phyloP scores from a whole-genome alignment of 2,888 invertebrate species.

The Platerodrilus igneus region DNA sequence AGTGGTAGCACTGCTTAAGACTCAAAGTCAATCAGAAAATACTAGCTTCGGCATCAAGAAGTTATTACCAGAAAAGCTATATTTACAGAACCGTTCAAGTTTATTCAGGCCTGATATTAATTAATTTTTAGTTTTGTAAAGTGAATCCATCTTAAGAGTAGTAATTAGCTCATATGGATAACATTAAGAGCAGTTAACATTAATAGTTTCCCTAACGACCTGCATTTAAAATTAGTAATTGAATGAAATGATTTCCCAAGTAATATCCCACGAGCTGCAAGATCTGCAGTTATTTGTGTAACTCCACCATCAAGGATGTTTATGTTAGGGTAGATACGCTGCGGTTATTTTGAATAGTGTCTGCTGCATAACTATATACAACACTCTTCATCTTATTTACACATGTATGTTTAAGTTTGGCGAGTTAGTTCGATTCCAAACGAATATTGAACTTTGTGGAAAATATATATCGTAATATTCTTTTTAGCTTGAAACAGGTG shows the following conservation, averaged over 20 bases:
- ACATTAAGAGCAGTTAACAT: slow-evolving; percentile 9
- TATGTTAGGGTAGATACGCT: slow-evolving; percentile 37
- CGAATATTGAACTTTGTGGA: too few species aligned
- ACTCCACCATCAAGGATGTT: slow-evolving; percentile 40
- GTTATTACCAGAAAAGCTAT: too few species aligned
- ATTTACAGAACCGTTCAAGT: too few species aligned
- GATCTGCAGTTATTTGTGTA: slow-evolving; percentile 39
- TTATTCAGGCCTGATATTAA: too few species aligned
- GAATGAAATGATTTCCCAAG: slow-evolving; percentile 37
- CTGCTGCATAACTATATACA: slow-evolving; percentile 25
- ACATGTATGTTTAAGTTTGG: too few species aligned
- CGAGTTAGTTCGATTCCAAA: too few species aligned
- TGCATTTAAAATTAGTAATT: slow-evolving; percentile 28
- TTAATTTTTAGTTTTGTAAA: slow-evolving; percentile 12
- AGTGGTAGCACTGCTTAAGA: too few species aligned
- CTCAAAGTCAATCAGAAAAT: too few species aligned
- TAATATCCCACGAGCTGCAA: slow-evolving; percentile 33
- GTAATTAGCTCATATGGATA: slow-evolving; percentile 11
- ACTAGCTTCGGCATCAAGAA: too few species aligned
- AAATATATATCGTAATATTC: too few species aligned
- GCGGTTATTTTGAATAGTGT: slow-evolving; percentile 26
- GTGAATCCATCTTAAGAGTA: slow-evolving; percentile 5
- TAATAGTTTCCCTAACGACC: slow-evolving; percentile 5
- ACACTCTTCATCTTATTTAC: slow-evolving; percentile 21
- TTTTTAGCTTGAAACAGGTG: too few species aligned